A percentile compares a stretch with the other conserved stretches of the same genome.
These are phyloP conservation scores for Abrostola triplasia DNA, from an alignment of 2,888 invertebrate genomes.

Conservation along the genomic window DNA sequence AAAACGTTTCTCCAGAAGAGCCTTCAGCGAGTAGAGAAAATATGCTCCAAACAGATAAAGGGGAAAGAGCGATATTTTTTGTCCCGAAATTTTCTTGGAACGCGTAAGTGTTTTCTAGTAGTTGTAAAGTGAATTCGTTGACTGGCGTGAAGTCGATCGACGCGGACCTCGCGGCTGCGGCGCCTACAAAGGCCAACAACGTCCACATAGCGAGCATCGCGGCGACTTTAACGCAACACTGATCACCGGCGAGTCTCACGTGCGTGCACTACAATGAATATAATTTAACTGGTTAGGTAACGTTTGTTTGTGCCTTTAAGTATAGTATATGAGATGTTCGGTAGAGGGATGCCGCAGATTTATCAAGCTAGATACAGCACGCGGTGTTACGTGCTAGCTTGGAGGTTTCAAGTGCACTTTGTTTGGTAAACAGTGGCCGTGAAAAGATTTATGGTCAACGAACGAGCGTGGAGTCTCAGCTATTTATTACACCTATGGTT, in stretches of 20 bases:
- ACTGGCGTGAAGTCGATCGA: constrained; percentile 72
- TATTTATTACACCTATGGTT: background rate
- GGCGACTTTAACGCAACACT: constrained; percentile 60
- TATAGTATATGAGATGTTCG: constrained; percentile 32
- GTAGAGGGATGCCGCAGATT: constrained; percentile 42
- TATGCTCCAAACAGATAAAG: constrained; percentile 81
- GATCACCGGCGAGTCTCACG: constrained; percentile 75
- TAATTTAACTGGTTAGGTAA: constrained; percentile 76
- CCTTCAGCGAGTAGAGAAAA: constrained; percentile 81
- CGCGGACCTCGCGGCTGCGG: constrained; percentile 66
- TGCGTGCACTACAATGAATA: constrained; percentile 71
- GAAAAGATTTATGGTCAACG: constrained; percentile 33
- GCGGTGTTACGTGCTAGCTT: constrained; percentile 10
- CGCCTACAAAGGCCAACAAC: constrained; percentile 63
- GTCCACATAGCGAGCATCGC: constrained; percentile 71
- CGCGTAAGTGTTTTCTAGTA: constrained; percentile 78
- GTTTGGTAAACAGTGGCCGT: constrained; percentile 15
- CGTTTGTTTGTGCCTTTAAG: constrained; percentile 56
- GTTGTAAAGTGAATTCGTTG: constrained; percentile 76
- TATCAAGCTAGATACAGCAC: constrained; percentile 7
- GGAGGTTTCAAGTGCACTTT: constrained; percentile 11
- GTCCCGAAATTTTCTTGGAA: constrained; percentile 77
- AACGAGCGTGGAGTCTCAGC: constrained; percentile 8
- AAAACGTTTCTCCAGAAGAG: constrained; percentile 78
- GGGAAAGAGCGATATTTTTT: constrained; percentile 78